phyloP scores from a whole-genome alignment of 2,888 invertebrate genomes.

The Galerucella calmariensis region DNA sequence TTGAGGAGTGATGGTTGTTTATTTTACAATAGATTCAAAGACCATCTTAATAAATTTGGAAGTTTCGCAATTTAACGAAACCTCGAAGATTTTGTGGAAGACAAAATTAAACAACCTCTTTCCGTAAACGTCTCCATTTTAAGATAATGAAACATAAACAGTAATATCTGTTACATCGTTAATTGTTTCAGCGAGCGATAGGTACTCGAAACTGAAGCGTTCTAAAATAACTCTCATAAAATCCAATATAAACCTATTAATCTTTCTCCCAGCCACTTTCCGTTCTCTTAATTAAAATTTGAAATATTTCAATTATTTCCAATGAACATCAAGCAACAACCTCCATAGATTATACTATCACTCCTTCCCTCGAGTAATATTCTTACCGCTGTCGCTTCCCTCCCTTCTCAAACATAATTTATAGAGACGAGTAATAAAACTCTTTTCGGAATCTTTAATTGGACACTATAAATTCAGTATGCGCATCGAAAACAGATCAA shows the following conservation, averaged over 20 bases:
- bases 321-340: constrained; percentile 27
- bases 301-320: constrained; percentile 35
- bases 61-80: neutral
- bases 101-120: neutral
- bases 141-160: constrained; percentile 11
- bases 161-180: neutral
- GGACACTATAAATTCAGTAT: constrained; percentile 41
- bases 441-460: constrained; percentile 39
- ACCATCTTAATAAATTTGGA: neutral
- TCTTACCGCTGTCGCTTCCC: constrained; percentile 15
- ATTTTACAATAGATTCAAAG: too few relatives aligned
- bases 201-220: constrained; percentile 3
- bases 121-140: neutral
- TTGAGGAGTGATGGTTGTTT: too few relatives aligned
- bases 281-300: constrained; percentile 34
- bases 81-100: too few relatives aligned
- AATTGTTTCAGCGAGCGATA: constrained; percentile 12
- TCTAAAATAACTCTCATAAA: constrained; percentile 20
- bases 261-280: constrained; percentile 18
- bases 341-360: constrained; percentile 27
- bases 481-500: constrained; percentile 39
- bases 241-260: constrained; percentile 26
- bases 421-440: constrained; percentile 36
- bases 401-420: constrained; percentile 30
- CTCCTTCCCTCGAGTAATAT: constrained; percentile 33